Percentiles rank a stretch among this genome's conserved stretches.
Conservation (phyloP, 2,797 vertebrate species). For the Anguilla megastoma region DNA sequence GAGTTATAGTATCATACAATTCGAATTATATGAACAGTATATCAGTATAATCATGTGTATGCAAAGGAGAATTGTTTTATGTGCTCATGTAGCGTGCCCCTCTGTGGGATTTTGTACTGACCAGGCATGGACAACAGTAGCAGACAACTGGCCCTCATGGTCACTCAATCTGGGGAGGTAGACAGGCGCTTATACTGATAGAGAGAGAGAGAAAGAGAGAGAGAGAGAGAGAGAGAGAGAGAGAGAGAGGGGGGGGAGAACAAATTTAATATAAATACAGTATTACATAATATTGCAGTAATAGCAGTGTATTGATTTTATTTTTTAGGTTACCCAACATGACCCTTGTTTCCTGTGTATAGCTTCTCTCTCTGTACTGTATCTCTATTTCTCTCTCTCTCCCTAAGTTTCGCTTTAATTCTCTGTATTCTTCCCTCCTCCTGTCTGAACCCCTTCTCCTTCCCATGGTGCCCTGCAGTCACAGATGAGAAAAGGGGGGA, state of each 20-base stretch:
- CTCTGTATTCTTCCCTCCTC: neutral
- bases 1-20: neutral
- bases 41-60: neutral
- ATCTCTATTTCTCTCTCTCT: conserved; percentile 19
- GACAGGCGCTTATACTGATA: conserved; percentile 55
- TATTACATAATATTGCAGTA: neutral
- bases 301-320: neutral
- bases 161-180: conserved; percentile 65
- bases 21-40: neutral
- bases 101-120: conserved; percentile 44
- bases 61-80: neutral
- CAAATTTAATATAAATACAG: neutral
- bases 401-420: neutral
- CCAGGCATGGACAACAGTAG: conserved; percentile 61
- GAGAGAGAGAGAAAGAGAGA: conserved; percentile 33
- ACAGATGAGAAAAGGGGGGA: conserved; percentile 28
- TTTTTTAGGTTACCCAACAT: neutral
- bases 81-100: neutral
- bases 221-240: conserved; percentile 37
- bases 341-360: neutral
- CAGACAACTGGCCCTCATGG: conserved; percentile 62
- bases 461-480: conserved; percentile 53
- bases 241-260: neutral
- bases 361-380: neutral
- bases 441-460: neutral